Base-by-base conservation (phyloP, 2,888 invertebrate genomes). In the Gonocerus acuteangulatus region DNA sequence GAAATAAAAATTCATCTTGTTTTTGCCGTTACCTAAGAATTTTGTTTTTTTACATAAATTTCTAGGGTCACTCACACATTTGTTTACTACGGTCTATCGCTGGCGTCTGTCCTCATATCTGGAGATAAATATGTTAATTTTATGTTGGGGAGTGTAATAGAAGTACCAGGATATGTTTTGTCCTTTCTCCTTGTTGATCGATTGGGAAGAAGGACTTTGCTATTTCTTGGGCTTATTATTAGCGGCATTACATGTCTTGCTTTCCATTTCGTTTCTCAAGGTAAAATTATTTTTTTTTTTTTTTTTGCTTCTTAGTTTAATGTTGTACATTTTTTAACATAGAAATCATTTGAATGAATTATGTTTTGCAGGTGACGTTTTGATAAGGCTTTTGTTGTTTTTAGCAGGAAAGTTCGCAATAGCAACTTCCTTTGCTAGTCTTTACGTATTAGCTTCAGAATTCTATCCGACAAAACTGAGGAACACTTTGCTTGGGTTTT, bases 71-170 rank as follows among this genome's bases (percentile, higher is more conserved):
- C 87, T 0, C 83, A 85, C 68, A 84, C 86, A 0, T 83, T 89
- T 66, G 83, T 89, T 18, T 90, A 87, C 73, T 89, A 88, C 70
- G 90, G 90, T 0, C 74, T 90, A 34, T 87, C 87, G 0, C 78
- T 90, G 56, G 88, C 87, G 73, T 83, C 89, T 0, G 87, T 87
- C 1, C 79, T 85, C 0, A 74, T 90, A 48, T 82, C 82, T 15
- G 89, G 88, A 1, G 83, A 88, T 72, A 82, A 82, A 68, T 89
- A 89, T 71, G 72, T 86, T 13, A 89, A 89, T 73, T 90, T 87
- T 70, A 84, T 87, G 86, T 16, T 69, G 42, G 67, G 66, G 1
- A 60, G 62, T 15, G 15, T 66, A 13, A 67, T 68, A 16, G 66
- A 72, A 66, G 64, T 72, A 60, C 71, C 71, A 66, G 63, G 70